Evolutionary conservation across 2,888 invertebrate species (phyloP), one percentile per base, ranked within the genome.

Genomic region (Biston betularia): DNA sequence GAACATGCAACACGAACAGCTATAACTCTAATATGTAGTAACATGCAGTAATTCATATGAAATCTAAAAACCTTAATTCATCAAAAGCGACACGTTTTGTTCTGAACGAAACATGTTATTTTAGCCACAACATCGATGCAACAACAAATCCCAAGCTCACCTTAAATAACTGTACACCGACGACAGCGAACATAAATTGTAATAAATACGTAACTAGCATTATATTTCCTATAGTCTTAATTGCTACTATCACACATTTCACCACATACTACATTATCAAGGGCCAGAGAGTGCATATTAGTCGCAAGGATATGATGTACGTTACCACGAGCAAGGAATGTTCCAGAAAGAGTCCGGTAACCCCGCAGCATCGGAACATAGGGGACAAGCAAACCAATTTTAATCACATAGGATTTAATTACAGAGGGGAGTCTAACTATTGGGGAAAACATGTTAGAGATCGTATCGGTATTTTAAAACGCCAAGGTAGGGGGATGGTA

Each of bases 151-250:
- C 40, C 49, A 72, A 79, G 90, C 95, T 96, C 96, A 98, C 98
- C 97, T 99, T 99, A 96, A 99, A 99, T 84, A 99, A 97, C 95
- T 99, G 99, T 93, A 99, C 99, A 95, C 99, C 99, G 94, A 99
- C 99, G 94, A 99, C 99, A 95, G 99, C 99, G 94, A 99, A 99
- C 99, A 99, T 99, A 96, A 99, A 99, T 96, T 99, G 98, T 94
- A 99, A 98, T 93, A 99, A 97, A 96, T 98, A 98, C 92, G 99
- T 99, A 95, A 99, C 99, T 96, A 99, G 96, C 97, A 99, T 98
- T 95, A 99, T 99, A 96, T 99, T 99, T 94, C 99, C 99, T 95
- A 99, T 99, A 89, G 98, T 99, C 96, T 98, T 98, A 94, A 99
- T 97, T 87, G 98, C 98, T 95, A 98, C 98, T 95, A 98, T 98